Conservation (phyloP, 2,113 vertebrate genomes). For the Pterocles gutturalis region DNA sequence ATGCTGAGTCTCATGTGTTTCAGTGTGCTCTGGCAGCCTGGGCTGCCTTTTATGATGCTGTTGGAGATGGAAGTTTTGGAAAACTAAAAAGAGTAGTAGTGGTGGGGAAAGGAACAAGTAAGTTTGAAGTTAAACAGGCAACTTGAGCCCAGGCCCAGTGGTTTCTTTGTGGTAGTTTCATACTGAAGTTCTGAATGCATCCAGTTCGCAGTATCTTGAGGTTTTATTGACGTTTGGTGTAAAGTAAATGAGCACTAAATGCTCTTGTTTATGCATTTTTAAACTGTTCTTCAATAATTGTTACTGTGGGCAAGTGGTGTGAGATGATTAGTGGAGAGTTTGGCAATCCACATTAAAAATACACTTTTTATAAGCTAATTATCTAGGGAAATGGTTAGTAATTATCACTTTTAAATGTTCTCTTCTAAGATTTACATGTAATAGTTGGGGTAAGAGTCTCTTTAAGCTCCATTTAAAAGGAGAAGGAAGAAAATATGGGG, state of each 20-base stretch:
- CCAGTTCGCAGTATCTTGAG: not conserved
- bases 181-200: not conserved
- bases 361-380: constrained; percentile 61
- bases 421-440: not conserved
- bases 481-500: not conserved
- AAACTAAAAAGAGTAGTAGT: fast-evolving
- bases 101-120: not conserved
- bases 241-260: not conserved
- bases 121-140: not conserved
- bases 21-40: not conserved
- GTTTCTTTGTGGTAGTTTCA: not conserved
- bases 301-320: constrained; percentile 30
- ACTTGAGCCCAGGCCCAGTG: not conserved
- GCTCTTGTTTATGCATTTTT: constrained; percentile 24
- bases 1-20: not conserved
- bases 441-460: not conserved
- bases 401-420: constrained; percentile 24
- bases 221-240: not conserved
- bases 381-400: constrained; percentile 20
- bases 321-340: constrained; percentile 60
- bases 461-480: not conserved
- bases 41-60: not conserved
- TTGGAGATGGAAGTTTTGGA: not conserved
- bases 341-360: constrained; percentile 51
- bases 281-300: constrained; percentile 35